These are phyloP conservation scores for Aethes cnicana DNA, from an alignment of 2,888 invertebrate species.

Conservation along the genomic window DNA sequence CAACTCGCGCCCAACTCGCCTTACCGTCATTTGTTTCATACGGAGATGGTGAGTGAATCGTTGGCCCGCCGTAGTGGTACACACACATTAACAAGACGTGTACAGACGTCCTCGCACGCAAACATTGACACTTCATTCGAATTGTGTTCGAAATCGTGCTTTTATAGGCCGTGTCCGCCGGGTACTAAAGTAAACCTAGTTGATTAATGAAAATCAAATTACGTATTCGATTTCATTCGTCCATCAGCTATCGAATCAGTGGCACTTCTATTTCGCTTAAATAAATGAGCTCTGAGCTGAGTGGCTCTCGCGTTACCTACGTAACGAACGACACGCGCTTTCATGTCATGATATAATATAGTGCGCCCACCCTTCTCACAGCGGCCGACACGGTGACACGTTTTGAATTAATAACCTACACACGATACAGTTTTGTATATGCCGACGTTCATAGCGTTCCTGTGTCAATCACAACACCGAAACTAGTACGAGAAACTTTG, in stretches of 20 bases:
- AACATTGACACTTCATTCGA: too few relatives aligned
- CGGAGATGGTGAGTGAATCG: too few relatives aligned
- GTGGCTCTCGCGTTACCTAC: constrained; percentile 7
- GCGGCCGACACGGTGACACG: constrained; percentile 11
- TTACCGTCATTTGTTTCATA: too few relatives aligned
- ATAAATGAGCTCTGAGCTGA: constrained; percentile 12
- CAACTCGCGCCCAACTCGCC: too few relatives aligned
- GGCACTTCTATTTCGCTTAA: constrained; percentile 6
- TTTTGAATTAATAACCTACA: constrained; percentile 24
- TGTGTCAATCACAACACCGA: not conserved
- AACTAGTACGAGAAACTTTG: constrained; percentile 6
- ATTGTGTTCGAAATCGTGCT: too few relatives aligned
- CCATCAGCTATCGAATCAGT: constrained; percentile 10
- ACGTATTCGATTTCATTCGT: not conserved
- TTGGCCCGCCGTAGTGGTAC: too few relatives aligned
- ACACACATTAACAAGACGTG: too few relatives aligned
- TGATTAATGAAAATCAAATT: too few relatives aligned
- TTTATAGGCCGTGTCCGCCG: too few relatives aligned
- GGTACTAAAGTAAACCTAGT: too few relatives aligned
- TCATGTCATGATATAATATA: not conserved
- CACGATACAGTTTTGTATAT: constrained; percentile 8
- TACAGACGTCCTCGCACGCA: too few relatives aligned
- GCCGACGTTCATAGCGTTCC: not conserved
- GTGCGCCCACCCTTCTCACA: constrained; percentile 25
- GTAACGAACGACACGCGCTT: constrained; percentile 12